Percentiles rank a stretch among this genome's conserved stretches.
phyloP scores from a whole-genome alignment of 2,113 vertebrate species.

The Macquaria australasica region DNA sequence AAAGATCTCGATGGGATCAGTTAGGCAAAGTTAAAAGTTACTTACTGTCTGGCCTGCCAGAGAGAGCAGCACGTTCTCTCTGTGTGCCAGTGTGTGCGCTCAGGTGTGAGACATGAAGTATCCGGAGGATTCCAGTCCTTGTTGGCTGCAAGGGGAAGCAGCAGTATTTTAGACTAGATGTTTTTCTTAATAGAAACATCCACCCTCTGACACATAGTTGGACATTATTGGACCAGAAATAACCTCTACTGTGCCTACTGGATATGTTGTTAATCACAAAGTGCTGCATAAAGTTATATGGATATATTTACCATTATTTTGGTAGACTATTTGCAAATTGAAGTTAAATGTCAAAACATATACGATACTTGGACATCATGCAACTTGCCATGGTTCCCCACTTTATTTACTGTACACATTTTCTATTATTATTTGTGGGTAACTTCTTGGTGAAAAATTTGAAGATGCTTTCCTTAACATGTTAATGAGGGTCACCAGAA shows the following conservation, averaged over 20 bases:
- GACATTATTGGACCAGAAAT: not conserved
- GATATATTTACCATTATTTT: not conserved
- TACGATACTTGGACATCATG: not conserved
- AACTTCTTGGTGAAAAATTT: not conserved
- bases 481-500: not conserved
- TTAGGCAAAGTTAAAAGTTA: conserved; percentile 10
- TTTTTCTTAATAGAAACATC: not conserved
- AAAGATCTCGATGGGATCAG: not conserved
- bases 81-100: conserved; percentile 49
- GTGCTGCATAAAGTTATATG: not conserved
- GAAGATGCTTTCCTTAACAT: not conserved
- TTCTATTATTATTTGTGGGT: not conserved
- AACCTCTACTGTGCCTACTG: not conserved
- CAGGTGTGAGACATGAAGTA: conserved; percentile 63
- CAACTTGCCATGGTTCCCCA: not conserved
- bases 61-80: conserved; percentile 71
- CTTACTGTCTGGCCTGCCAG: conserved; percentile 78
- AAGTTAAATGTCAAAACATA: not conserved
- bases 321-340: not conserved
- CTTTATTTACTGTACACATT: not conserved
- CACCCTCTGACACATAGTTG: not conserved
- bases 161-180: not conserved
- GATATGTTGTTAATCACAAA: not conserved
- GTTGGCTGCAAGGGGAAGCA: conserved; percentile 66
- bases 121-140: conserved; percentile 71